Percentiles rank a stretch among this genome's conserved stretches.
These are phyloP conservation scores for Edolisoma coerulescens DNA, from an alignment of 2,113 vertebrate species.

Conservation along the genomic window DNA sequence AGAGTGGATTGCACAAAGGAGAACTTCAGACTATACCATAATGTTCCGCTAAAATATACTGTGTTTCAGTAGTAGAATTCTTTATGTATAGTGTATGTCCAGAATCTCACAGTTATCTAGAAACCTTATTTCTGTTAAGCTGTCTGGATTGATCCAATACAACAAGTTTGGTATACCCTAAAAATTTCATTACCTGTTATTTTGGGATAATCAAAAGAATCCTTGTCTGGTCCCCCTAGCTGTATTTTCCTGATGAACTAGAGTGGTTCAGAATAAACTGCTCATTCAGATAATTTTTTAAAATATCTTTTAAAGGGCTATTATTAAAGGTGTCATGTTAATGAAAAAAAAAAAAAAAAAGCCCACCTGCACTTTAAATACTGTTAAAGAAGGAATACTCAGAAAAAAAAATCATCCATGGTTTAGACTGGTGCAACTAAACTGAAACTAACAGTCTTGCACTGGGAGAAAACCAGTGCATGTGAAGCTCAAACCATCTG, in stretches of 20 bases:
- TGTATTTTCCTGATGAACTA: not conserved
- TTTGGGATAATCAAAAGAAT: not conserved
- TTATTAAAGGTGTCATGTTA: not conserved
- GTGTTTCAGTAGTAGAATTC: constrained; percentile 41
- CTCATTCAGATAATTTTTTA: not conserved
- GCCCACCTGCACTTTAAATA: not conserved
- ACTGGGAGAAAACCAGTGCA: constrained; percentile 1
- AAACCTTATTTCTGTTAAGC: not conserved
- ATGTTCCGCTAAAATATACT: constrained; percentile 49
- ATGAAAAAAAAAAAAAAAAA: not conserved
- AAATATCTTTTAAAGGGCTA: not conserved
- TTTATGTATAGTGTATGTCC: constrained; percentile 30
- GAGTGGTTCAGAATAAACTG: not conserved
- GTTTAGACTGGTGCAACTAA: not conserved
- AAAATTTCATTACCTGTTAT: not conserved
- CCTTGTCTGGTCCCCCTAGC: not conserved
- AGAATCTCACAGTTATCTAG: not conserved
- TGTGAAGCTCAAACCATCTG: constrained; percentile 42
- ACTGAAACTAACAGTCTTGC: not conserved
- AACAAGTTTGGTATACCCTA: not conserved
- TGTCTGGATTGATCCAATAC: not conserved
- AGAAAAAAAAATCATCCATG: not conserved
- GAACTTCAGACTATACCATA: not conserved
- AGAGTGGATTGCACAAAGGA: not conserved
- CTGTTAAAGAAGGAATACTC: not conserved